These are phyloP conservation scores for Eilema sororculum DNA, from an alignment of 2,888 invertebrate species.

Conservation along the genomic window DNA sequence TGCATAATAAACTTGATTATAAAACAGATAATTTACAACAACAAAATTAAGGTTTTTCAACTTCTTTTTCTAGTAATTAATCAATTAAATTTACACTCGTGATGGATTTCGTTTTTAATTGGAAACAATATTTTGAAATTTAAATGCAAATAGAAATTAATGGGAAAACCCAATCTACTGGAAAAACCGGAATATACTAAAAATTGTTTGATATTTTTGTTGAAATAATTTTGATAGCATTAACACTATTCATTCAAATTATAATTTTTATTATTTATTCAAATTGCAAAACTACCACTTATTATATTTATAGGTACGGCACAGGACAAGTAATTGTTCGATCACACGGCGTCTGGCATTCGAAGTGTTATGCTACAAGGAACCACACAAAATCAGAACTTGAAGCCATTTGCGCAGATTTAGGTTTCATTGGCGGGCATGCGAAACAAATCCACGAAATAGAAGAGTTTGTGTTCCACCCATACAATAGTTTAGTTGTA, in stretches of 20 bases:
- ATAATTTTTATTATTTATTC: too few species aligned
- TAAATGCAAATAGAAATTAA: background rate
- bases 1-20: background rate
- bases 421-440: slow-evolving; percentile 88
- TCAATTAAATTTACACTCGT: background rate
- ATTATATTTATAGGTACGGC: slow-evolving; percentile 70
- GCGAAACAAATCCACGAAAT: slow-evolving; percentile 74
- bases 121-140: background rate
- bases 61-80: background rate
- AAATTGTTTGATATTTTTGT: too few species aligned
- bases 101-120: background rate
- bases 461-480: slow-evolving; percentile 54
- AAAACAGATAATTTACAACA: background rate
- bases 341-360: slow-evolving; percentile 90
- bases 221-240: background rate
- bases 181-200: too few species aligned
- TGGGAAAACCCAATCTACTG: background rate
- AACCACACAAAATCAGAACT: slow-evolving; percentile 84
- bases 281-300: background rate
- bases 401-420: slow-evolving; percentile 87
- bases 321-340: slow-evolving; percentile 89
- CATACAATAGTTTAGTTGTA: slow-evolving; percentile 66
- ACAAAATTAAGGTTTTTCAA: background rate
- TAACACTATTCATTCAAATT: too few species aligned
- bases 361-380: slow-evolving; percentile 88